Evolutionary conservation across 2,113 vertebrate species (phyloP).

Genomic region (Ammospiza caudacuta): DNA sequence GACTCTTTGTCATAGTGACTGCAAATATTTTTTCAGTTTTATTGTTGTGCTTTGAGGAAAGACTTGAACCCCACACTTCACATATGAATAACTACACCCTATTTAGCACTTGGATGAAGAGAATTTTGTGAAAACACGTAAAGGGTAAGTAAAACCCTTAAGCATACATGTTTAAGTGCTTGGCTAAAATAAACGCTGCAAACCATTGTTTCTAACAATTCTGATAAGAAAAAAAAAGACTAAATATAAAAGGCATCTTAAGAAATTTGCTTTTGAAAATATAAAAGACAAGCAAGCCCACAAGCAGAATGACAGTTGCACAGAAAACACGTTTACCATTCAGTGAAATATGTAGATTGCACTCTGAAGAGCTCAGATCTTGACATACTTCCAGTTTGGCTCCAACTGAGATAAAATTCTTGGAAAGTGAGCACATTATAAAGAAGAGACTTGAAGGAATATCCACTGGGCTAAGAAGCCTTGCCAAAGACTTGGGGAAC

Average conservation of each 20-base stretch:
- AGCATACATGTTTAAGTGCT: neutral
- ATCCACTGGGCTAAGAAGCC: slow-evolving; percentile 3
- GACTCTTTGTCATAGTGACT: neutral
- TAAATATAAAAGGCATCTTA: neutral
- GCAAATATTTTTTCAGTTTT: slow-evolving; percentile 2
- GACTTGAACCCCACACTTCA: slow-evolving; percentile 2
- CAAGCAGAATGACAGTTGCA: neutral
- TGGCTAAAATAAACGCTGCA: neutral
- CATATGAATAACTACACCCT: neutral
- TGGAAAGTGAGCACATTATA: slow-evolving; percentile 20
- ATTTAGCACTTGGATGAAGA: neutral
- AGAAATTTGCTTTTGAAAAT: slow-evolving; percentile 5
- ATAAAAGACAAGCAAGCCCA: neutral
- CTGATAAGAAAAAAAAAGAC: neutral
- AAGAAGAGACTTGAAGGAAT: slow-evolving; percentile 21
- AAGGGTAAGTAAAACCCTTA: slow-evolving; percentile 26
- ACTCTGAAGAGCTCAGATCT: slow-evolving; percentile 6
- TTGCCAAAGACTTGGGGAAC: slow-evolving; percentile 19
- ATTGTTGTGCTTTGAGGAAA: neutral
- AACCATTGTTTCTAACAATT: neutral
- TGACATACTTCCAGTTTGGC: slow-evolving; percentile 53
- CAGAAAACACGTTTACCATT: neutral
- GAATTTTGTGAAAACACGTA: neutral
- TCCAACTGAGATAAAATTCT: slow-evolving; percentile 19
- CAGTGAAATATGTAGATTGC: neutral